Base-by-base conservation (phyloP, 2,113 vertebrate species). In the Hemiprocne comata region DNA sequence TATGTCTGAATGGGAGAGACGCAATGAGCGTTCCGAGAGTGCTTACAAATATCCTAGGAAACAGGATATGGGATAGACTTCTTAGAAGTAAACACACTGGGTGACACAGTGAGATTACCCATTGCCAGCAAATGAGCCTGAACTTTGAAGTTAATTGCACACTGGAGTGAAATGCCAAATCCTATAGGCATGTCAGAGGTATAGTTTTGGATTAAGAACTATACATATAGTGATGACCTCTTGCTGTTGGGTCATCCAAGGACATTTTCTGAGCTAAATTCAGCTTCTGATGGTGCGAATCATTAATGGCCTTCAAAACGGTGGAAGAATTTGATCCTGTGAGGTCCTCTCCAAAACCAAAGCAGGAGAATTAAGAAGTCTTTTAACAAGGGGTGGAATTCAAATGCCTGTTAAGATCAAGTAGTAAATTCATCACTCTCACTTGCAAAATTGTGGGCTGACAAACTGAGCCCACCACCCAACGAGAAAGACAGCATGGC, bases 61-160 rank as follows among this genome's bases (percentile, higher is more conserved):
- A 90, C 65, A 90, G 94, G 90, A 93, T 88, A 48, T 46, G 36
- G 88, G 58, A 36, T 76, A 94, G 92, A 89, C 88, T 33, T 64
- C 19, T 92, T 13, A 34, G 76, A 75, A 69, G 23, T 62, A 95
- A 94, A 92, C 88, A 77, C 26, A 57, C 15, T 0, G 8, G 7
- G 19, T 64, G 40, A 65, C 46, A 76, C 44, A n/a, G 44, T 73
- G 62, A 48, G 54, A 42, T 29, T 57, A 9, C 42, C 40, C 50
- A 38, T 62, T 55, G 20, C 31, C 55, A 84, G 67, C 60, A 83
- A 70, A 66, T 3, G 85, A 94, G 75, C 48, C 64, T 87, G 81
- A 70, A 83, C 89, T 94, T 89, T 89, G 87, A 91, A 87, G 85
- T 78, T 19, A 67, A 80, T 92, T 92, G 57, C 69, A 46, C 40